Base-by-base conservation (phyloP, 2,113 vertebrate genomes). In the Oreocharis arfaki region DNA sequence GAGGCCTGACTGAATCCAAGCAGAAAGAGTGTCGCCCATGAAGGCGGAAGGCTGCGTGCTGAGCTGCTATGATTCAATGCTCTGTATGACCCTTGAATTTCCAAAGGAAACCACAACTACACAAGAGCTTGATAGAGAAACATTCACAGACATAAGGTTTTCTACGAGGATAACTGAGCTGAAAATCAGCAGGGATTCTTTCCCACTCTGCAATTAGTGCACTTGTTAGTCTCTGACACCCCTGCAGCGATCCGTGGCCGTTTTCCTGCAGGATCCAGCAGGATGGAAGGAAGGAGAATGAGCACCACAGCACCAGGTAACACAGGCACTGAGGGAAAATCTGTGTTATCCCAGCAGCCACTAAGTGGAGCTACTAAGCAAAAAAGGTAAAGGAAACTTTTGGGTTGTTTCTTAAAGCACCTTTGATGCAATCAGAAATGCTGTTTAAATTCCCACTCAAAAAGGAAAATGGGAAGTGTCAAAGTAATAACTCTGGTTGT, bases 331-430 rank as follows among this genome's bases (percentile, higher is more conserved):
- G 46, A 65, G 65, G 63, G 18, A 73, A 86, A 26, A 0, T 2
- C n/a, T 50, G 23, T 69, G 86, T 69, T 77, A 52, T 33, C 59
- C 7, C 0, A 49, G 82, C 35, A 89, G 59, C 87, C 89, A 89
- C 93, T 94, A 91, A 89, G 83, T 57, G 87, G 88, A 95, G 90
- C 73, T 96, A 84, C 85, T 68, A 88, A 90, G 84, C 89, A 87
- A 89, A 60, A 84, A 93, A 88, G 87, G 64, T 85, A 91, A 84
- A 90, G n/a, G 44, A 91, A 93, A 68, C 53, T 80, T 89, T 16
- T 47, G 44, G 4, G 39, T 93, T 86, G 46, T 65, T 84, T 83
- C 80, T 52, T 77, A 50, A 89, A 80, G 69, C 30, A 49, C 22
- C 13, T 83, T 52, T 57, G 27, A 60, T 41, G 28, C 11, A 75